Evolutionary conservation across 2,888 invertebrate genomes (phyloP).

Genomic region (Dinocampus coccinellae): DNA sequence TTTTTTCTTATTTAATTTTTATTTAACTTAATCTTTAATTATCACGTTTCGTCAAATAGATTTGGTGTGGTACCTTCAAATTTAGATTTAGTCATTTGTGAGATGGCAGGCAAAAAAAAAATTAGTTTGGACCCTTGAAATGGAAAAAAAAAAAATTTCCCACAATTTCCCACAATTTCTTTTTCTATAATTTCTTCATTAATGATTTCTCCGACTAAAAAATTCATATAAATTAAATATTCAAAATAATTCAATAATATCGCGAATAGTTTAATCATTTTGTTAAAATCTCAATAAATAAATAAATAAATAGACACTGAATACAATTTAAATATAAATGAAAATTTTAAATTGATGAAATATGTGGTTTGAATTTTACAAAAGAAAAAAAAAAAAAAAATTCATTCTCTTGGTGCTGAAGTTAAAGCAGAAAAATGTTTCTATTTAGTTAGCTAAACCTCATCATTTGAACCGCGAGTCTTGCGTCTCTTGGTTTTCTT

Average conservation of each 20-base stretch:
- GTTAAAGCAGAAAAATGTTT: slow-evolving; percentile 60
- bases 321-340: background rate
- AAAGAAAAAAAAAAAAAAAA: background rate
- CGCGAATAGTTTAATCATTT: background rate
- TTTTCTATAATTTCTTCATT: too few relatives aligned
- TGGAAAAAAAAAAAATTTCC: slow-evolving; percentile 23
- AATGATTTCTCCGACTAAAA: too few relatives aligned
- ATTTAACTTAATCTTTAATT: slow-evolving; percentile 52
- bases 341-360: background rate
- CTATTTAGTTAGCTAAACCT: slow-evolving; percentile 64
- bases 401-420: background rate
- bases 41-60: slow-evolving; percentile 55
- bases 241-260: background rate
- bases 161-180: slow-evolving; percentile 4
- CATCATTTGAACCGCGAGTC: slow-evolving; percentile 56
- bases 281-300: background rate
- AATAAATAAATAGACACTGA: background rate
- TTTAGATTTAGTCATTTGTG: slow-evolving; percentile 42
- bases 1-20: slow-evolving; percentile 27
- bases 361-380: background rate
- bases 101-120: slow-evolving; percentile 22
- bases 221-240: slow-evolving; percentile 19
- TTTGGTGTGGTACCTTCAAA: slow-evolving; percentile 48
- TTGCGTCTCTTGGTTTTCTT: background rate
- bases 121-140: slow-evolving; percentile 36